phyloP scores from a whole-genome alignment of 2,888 invertebrate species.

The Rhaphigaster nebulosa region DNA sequence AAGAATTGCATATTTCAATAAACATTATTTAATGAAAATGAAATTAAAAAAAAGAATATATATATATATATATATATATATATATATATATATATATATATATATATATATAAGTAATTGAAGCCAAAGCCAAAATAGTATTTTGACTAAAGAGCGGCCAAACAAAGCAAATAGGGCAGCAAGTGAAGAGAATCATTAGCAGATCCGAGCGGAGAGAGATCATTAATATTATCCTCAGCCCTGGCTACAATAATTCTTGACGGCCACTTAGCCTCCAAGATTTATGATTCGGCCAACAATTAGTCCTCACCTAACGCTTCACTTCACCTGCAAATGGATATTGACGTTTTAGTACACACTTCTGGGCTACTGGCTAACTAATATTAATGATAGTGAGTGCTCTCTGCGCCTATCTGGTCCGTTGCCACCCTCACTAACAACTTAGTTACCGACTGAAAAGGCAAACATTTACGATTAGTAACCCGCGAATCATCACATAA shows the following conservation, averaged over 20 bases:
- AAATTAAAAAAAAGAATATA: too few relatives aligned
- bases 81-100: too few relatives aligned
- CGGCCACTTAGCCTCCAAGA: neutral
- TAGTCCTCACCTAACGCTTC: conserved; percentile 5
- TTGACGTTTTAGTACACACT: neutral
- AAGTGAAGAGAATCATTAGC: conserved; percentile 4
- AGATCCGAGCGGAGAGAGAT: neutral
- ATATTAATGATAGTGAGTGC: conserved; percentile 8
- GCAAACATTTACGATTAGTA: neutral
- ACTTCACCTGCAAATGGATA: neutral
- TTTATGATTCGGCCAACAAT: neutral
- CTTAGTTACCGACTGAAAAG: neutral
- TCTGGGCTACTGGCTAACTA: conserved; percentile 4
- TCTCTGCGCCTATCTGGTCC: neutral
- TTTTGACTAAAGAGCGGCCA: neutral
- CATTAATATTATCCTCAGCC: neutral
- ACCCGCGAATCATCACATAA: neutral
- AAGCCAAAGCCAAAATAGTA: neutral
- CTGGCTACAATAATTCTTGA: neutral
- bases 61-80: too few relatives aligned
- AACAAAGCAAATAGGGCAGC: neutral
- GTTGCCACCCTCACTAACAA: neutral
- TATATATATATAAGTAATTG: too few relatives aligned
- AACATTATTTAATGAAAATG: too few relatives aligned
- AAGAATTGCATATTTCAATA: too few relatives aligned